Conservation (phyloP, 1,140 invertebrate genomes). For the Drosophila virilis region DNA sequence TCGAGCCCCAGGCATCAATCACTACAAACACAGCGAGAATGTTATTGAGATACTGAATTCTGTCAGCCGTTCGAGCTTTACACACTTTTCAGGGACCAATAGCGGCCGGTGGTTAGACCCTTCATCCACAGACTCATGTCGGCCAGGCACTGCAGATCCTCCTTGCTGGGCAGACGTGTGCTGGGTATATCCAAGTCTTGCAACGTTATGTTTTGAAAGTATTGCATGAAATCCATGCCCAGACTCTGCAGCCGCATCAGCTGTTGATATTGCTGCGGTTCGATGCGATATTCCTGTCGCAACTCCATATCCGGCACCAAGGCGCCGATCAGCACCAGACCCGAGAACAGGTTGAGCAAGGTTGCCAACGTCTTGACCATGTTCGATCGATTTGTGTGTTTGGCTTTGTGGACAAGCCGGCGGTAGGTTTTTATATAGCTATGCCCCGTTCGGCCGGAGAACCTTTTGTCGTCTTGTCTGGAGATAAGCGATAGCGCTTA, state of each 20-base stretch:
- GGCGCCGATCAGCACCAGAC: constrained; percentile 3
- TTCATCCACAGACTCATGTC: constrained; percentile 34
- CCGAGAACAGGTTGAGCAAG: neutral
- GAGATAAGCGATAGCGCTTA: constrained; percentile 22
- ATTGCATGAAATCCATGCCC: constrained; percentile 31
- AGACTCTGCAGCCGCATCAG: constrained; percentile 32
- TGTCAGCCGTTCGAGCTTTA: neutral
- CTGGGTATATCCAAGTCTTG: constrained; percentile 36
- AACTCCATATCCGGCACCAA: neutral
- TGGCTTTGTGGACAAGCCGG: too few relatives aligned
- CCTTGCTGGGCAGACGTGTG: constrained; percentile 20
- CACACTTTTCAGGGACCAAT: constrained; percentile 58
- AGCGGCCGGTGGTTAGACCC: constrained; percentile 7
- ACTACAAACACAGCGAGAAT: constrained; percentile 32
- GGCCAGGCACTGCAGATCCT: constrained; percentile 55
- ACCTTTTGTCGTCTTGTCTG: neutral
- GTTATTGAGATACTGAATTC: too few relatives aligned
- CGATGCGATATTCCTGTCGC: neutral
- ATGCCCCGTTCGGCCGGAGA: neutral
- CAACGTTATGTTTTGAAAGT: constrained; percentile 41
- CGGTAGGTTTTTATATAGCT: constrained; percentile 11
- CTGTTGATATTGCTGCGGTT: constrained; percentile 32
- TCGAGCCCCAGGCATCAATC: constrained; percentile 68
- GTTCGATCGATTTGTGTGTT: constrained; percentile 24
- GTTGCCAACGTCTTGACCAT: constrained; percentile 18